Conservation (phyloP, 2,888 invertebrate species). For the Leucophora obtusa region DNA sequence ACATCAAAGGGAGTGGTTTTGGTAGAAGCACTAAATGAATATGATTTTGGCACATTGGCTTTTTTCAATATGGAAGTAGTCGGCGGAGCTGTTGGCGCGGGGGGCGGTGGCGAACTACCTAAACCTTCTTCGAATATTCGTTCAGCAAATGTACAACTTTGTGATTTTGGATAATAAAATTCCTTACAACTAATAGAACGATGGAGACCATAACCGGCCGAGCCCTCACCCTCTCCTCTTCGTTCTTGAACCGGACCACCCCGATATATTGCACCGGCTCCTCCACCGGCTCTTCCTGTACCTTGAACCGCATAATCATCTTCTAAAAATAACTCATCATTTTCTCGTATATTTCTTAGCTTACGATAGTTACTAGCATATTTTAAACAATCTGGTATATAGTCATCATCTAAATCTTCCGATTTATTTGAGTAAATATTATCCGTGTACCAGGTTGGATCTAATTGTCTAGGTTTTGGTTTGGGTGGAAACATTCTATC, state of each 20-base stretch:
- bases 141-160: slow-evolving; percentile 77
- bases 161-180: slow-evolving; percentile 78
- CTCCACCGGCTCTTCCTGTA: slow-evolving; percentile 9
- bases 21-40: slow-evolving; percentile 76
- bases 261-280: slow-evolving; percentile 27
- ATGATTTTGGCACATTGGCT: slow-evolving; percentile 77
- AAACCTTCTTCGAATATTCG: slow-evolving; percentile 71
- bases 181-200: slow-evolving; percentile 78
- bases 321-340: slow-evolving; percentile 73
- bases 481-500: slow-evolving; percentile 75
- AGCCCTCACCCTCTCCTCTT: slow-evolving; percentile 74
- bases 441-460: slow-evolving; percentile 79
- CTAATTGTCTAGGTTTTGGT: slow-evolving; percentile 76
- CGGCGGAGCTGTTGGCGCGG: slow-evolving; percentile 63
- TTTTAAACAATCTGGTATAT: slow-evolving; percentile 76
- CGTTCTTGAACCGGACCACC: slow-evolving; percentile 66
- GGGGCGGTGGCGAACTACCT: slow-evolving; percentile 57
- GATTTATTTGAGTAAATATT: slow-evolving; percentile 79
- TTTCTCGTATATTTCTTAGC: slow-evolving; percentile 75
- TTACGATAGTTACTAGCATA: slow-evolving; percentile 72
- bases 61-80: slow-evolving; percentile 75
- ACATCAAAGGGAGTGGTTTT: slow-evolving; percentile 78
- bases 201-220: slow-evolving; percentile 73
- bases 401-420: slow-evolving; percentile 77
- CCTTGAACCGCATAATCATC: slow-evolving; percentile 63